These are phyloP conservation scores for Cyclopterus lumpus DNA, from an alignment of 2,797 vertebrate genomes.

Conservation along the genomic window DNA sequence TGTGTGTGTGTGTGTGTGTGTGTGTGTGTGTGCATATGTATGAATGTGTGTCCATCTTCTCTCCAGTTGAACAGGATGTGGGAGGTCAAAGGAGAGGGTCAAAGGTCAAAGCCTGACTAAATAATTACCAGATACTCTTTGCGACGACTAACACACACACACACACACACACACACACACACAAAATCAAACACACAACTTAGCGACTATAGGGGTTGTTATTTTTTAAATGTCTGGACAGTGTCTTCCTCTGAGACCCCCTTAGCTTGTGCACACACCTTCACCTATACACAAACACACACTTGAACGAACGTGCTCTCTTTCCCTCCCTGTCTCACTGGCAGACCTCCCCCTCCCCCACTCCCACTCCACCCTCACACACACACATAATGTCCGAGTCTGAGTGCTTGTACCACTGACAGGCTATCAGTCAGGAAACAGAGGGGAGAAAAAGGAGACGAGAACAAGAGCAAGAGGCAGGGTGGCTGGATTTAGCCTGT, in stretches of 20 bases:
- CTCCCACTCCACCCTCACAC: conserved; percentile 28
- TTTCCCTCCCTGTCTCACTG: conserved; percentile 40
- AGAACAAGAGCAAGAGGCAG: conserved; percentile 51
- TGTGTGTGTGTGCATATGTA: conserved; percentile 58
- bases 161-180: conserved; percentile 35
- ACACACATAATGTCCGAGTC: conserved; percentile 38
- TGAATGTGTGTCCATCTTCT: conserved; percentile 67
- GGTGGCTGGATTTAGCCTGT: conserved; percentile 76
- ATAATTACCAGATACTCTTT: conserved; percentile 81
- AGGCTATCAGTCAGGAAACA: conserved; percentile 80
- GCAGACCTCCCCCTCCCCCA: conserved; percentile 8
- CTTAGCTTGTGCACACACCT: conserved; percentile 47
- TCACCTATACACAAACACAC: conserved; percentile 56
- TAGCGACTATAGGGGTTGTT: conserved; percentile 58
- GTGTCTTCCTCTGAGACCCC: conserved; percentile 70
- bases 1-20: conserved; percentile 52
- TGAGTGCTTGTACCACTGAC: conserved; percentile 67
- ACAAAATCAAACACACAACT: conserved; percentile 39
- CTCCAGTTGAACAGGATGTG: conserved; percentile 74
- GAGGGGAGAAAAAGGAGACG: conserved; percentile 65
- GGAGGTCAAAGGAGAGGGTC: conserved; percentile 72
- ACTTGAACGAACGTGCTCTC: conserved; percentile 58
- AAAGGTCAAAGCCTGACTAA: conserved; percentile 80
- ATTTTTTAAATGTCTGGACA: conserved; percentile 78
- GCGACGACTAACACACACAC: conserved; percentile 26